Evolutionary conservation across 1,140 invertebrate genomes (phyloP), one percentile per base, ranked within the genome.

Genomic region (Pseudomyrmex sp.): DNA sequence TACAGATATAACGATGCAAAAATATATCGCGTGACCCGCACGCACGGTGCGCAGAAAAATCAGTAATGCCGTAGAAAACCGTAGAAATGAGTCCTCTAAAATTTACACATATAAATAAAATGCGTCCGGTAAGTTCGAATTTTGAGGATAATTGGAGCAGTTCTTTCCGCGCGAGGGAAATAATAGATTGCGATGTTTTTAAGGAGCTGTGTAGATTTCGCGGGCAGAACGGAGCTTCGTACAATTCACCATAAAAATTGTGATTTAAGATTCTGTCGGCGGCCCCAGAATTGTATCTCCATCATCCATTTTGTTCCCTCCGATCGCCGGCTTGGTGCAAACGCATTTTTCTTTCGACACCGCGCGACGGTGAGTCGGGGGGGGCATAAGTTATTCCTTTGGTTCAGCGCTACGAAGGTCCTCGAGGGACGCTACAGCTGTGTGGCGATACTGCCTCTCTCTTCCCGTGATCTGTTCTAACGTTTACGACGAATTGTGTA

Each of bases 231-330:
- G 44, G 26, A 26, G 62, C 76, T 18, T 66, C 84, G 84, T 76
- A 83, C 77, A 83, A 83, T 83, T 79, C 58, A 83, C 85, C 61
- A 83, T 87, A 86, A 87, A 83, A 83, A n/a, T 44, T 58, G 72
- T 87, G 85, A 87, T 87, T 87, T 87, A 86, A 87, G 85, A 87
- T 77, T 86, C 85, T 66, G 85, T 87, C 85, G 80, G 59, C 61
- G 73, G 46, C 85, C 61, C 73, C 61, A 83, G 66, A 86, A 87
- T 87, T 87, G 86, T 87, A 87, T 77, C 80, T 87, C 85, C 85
- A 87, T 87, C 85, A 87, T 87, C 86, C 86, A 87, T 87, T 87
- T 87, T 58, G 72, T 84, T 83, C 80, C 86, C 86, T 77, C 85
- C 86, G 69, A 87, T 87, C 85, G 80, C 50, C 12, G 18, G 85